Conservation (phyloP, 2,797 vertebrate species). For the Alcedo atthis region DNA sequence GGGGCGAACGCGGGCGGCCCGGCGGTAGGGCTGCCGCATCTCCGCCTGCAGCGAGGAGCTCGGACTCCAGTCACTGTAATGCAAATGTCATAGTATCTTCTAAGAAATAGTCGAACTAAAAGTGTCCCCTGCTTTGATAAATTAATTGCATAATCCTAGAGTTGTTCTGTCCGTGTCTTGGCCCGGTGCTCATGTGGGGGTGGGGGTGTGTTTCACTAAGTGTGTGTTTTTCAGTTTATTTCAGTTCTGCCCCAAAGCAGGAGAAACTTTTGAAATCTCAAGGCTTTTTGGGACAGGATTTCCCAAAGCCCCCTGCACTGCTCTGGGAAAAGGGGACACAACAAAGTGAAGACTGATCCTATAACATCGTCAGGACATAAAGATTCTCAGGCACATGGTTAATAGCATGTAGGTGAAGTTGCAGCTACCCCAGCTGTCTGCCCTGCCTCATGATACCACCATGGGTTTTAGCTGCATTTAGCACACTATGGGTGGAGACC, state of each 20-base stretch:
- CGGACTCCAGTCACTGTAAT: no score
- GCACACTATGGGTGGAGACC: neutral
- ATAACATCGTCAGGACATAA: neutral
- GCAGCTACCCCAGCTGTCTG: neutral
- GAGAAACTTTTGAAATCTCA: neutral
- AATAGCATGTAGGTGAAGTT: neutral
- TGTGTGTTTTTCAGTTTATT: neutral
- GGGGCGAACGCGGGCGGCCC: no score
- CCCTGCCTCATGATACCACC: fast-evolving
- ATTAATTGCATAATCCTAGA: neutral
- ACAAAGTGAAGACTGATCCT: neutral
- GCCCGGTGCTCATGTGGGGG: fast-evolving
- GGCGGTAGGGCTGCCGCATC: no score
- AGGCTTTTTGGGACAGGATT: neutral
- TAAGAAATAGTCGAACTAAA: fast-evolving
- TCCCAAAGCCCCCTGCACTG: neutral
- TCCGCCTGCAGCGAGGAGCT: no score
- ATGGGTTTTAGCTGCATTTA: no score
- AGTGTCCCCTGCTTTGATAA: neutral
- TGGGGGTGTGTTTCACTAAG: neutral
- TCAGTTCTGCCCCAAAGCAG: neutral
- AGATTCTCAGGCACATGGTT: fast-evolving
- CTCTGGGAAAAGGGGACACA: neutral
- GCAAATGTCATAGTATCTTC: neutral
- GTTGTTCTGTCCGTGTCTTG: neutral